These are phyloP conservation scores for Electrona antarctica DNA, from an alignment of 2,113 vertebrate genomes.

Conservation along the genomic window DNA sequence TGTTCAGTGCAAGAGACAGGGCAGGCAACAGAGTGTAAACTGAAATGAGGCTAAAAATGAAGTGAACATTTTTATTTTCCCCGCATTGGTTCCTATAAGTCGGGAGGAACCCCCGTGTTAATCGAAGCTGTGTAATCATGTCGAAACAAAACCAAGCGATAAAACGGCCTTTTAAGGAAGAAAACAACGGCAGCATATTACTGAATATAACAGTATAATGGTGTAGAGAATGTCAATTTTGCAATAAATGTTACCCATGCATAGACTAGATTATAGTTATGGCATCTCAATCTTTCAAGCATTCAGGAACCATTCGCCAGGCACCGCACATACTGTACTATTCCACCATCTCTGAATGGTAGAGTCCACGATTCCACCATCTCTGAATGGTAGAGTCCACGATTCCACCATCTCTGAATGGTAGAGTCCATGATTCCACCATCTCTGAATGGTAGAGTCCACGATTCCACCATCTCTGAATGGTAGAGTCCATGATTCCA, in stretches of 20 bases:
- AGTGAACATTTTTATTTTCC: neutral
- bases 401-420: too few relatives aligned
- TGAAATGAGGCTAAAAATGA: slow-evolving; percentile 13
- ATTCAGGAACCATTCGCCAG: slow-evolving; percentile 36
- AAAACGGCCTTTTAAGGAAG: slow-evolving; percentile 15
- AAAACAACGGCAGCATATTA: slow-evolving; percentile 64
- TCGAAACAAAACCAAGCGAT: slow-evolving; percentile 39
- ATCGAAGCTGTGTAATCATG: slow-evolving; percentile 18
- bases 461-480: too few relatives aligned
- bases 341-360: too few relatives aligned
- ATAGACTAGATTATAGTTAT: slow-evolving; percentile 60
- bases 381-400: too few relatives aligned
- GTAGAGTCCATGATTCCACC: too few relatives aligned
- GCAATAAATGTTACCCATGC: slow-evolving; percentile 70
- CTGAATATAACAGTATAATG: neutral
- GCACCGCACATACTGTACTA: neutral
- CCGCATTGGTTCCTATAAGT: slow-evolving; percentile 3
- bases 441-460: too few relatives aligned
- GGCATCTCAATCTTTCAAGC: slow-evolving; percentile 40
- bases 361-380: too few relatives aligned
- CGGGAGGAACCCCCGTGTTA: neutral
- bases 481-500: too few relatives aligned
- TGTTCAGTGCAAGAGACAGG: too few relatives aligned
- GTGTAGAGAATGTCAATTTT: slow-evolving; percentile 43
- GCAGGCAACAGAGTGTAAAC: neutral